These are phyloP conservation scores for Drosophila sp. DNA, from an alignment of 1,140 invertebrate genomes.

Conservation along the genomic window DNA sequence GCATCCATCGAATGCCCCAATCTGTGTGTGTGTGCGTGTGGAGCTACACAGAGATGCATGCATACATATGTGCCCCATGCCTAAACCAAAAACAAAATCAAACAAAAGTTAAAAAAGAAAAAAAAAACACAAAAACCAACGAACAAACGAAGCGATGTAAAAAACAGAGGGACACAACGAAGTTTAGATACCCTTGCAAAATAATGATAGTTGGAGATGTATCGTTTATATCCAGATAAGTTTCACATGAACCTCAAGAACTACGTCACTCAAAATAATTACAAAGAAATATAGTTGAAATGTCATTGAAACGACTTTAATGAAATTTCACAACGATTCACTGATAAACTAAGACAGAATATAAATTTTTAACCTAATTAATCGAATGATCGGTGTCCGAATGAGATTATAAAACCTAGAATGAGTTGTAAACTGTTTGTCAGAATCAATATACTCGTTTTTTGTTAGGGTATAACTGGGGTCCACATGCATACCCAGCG, in stretches of 20 bases:
- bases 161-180: conserved; percentile 17
- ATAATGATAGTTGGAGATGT: too few species aligned
- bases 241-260: too few species aligned
- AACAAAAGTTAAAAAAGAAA: conserved; percentile 46
- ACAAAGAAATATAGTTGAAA: too few species aligned
- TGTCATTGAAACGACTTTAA: too few species aligned
- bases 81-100: conserved; percentile 30
- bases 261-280: too few species aligned
- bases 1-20: conserved; percentile 43
- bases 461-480: not conserved
- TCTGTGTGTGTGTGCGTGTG: conserved; percentile 27
- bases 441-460: not conserved
- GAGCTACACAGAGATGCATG: conserved; percentile 36
- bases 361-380: too few species aligned
- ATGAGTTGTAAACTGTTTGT: too few species aligned
- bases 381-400: too few species aligned
- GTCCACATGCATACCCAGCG: conserved; percentile 20
- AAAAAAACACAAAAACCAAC: conserved; percentile 12
- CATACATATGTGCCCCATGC: conserved; percentile 15
- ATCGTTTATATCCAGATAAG: too few species aligned
- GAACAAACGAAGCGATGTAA: conserved; percentile 29
- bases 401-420: too few species aligned
- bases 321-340: too few species aligned
- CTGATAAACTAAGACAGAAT: too few species aligned
- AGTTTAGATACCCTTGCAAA: not conserved